Percentiles rank a stretch among this genome's conserved stretches.
Conservation (phyloP, 2,113 vertebrate genomes). For the Erythrolamprus reginae region DNA sequence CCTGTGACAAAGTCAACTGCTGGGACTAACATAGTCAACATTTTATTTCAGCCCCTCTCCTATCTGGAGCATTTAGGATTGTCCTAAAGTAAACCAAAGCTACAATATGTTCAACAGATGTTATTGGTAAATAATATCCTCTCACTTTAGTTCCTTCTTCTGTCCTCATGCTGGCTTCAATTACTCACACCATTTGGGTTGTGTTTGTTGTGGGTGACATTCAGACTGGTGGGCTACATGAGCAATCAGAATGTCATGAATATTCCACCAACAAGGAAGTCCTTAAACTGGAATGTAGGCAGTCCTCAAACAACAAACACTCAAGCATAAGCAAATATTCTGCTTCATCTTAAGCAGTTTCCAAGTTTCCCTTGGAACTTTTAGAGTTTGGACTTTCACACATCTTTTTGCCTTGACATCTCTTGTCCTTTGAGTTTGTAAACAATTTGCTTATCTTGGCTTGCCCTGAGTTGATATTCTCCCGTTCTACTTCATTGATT, state of each 20-base stretch:
- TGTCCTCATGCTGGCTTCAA: not conserved
- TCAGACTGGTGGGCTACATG: conserved; percentile 18
- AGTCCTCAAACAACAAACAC: conserved; percentile 7
- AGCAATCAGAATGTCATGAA: conserved; percentile 28
- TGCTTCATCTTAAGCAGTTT: not conserved
- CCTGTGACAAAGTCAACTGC: not conserved
- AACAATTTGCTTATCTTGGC: not conserved
- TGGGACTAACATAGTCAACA: not conserved
- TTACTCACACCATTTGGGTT: conserved; percentile 26
- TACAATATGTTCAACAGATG: not conserved
- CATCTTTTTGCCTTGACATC: not conserved
- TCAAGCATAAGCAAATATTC: not conserved
- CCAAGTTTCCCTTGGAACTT: not conserved
- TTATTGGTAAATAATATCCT: conserved; percentile 25
- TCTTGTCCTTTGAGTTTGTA: not conserved
- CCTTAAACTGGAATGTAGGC: not conserved
- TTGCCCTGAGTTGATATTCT: conserved; percentile 1
- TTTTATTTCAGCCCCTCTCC: not conserved
- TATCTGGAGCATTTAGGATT: not conserved
- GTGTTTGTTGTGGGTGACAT: conserved; percentile 26
- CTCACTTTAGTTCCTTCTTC: conserved; percentile 19
- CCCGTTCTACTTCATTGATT: not conserved
- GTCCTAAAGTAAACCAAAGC: conserved; percentile 14
- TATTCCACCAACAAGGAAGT: conserved; percentile 6
- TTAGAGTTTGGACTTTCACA: conserved; percentile 7